phyloP scores from a whole-genome alignment of 92 coral and sea anemone genomes.

The Pocillopora meandrina region DNA sequence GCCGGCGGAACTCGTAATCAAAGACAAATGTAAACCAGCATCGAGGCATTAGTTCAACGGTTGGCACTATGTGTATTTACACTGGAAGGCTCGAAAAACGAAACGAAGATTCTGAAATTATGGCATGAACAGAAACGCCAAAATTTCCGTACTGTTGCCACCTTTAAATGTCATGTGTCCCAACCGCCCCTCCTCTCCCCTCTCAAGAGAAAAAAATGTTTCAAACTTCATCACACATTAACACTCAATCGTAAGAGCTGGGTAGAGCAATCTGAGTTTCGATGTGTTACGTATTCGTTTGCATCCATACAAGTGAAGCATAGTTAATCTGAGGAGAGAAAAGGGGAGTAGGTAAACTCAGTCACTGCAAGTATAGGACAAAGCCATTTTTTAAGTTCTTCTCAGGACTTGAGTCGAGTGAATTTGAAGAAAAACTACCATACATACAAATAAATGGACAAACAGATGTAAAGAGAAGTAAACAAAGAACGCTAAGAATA shows the following conservation, averaged over 20 bases:
- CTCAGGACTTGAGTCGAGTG: too few species aligned
- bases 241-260: conserved; percentile 67
- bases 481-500: too few species aligned
- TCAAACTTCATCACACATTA: conserved; percentile 8
- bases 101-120: neutral
- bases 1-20: neutral
- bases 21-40: neutral
- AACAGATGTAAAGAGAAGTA: too few species aligned
- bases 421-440: too few species aligned
- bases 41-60: neutral
- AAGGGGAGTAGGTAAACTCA: neutral
- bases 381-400: too few species aligned
- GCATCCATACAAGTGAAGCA: conserved; percentile 95
- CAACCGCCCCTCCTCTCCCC: neutral
- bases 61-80: neutral
- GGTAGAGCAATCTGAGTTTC: conserved; percentile 62
- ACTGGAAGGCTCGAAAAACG: neutral
- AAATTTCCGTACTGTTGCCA: neutral
- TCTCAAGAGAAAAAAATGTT: neutral
- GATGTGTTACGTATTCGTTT: conserved; percentile 76
- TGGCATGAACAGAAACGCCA: neutral
- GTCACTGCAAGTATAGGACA: too few species aligned
- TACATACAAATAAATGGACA: too few species aligned
- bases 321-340: conserved; percentile 61
- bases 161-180: neutral